Conservation (phyloP, 2,113 vertebrate genomes). For the Solenodon paradoxus region DNA sequence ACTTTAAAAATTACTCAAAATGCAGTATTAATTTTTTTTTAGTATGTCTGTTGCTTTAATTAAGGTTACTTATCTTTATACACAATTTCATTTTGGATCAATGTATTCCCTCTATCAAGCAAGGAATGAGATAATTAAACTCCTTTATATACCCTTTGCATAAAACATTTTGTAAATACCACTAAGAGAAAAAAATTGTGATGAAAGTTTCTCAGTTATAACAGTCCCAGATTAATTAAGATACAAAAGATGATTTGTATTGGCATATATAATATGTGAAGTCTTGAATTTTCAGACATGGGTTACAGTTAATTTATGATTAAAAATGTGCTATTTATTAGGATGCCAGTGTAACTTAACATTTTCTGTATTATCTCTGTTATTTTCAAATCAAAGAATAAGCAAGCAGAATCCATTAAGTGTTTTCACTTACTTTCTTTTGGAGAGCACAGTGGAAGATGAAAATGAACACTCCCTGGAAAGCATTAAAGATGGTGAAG, state of each 20-base stretch:
- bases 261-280: background rate
- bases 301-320: background rate
- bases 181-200: background rate
- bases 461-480: constrained; percentile 99
- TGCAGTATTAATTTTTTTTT: constrained; percentile 63
- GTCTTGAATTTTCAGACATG: background rate
- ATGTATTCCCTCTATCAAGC: constrained; percentile 24
- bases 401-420: background rate
- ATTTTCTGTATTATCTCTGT: background rate
- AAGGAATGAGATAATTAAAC: background rate
- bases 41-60: constrained; percentile 60
- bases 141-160: background rate
- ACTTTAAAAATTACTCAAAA: constrained; percentile 67
- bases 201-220: background rate
- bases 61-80: constrained; percentile 14
- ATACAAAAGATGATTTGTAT: background rate
- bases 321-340: background rate
- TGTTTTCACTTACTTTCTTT: constrained; percentile 93
- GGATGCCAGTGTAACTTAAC: background rate
- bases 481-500: constrained; percentile 99
- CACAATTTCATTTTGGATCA: constrained; percentile 9
- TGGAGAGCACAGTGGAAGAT: constrained; percentile 98
- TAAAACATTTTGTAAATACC: background rate
- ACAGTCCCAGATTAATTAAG: background rate
- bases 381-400: constrained; percentile 10